Conservation (phyloP, 2,113 vertebrate genomes). For the Zingel zingel region DNA sequence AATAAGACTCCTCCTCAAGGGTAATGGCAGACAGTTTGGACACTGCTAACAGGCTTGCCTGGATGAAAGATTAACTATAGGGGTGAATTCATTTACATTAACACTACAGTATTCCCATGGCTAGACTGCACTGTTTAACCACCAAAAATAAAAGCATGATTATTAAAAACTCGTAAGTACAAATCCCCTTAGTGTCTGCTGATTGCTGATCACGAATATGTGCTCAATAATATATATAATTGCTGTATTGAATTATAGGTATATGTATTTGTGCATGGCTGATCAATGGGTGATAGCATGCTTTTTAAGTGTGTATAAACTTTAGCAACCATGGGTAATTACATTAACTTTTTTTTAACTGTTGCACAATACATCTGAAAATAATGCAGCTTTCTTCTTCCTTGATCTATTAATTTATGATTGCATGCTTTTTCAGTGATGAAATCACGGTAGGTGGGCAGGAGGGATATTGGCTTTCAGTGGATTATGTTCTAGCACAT, state of each 20-base stretch:
- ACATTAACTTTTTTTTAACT: constrained; percentile 21
- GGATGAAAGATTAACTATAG: constrained; percentile 55
- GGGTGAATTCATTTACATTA: constrained; percentile 38
- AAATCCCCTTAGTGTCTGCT: constrained; percentile 20
- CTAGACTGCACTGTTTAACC: constrained; percentile 14
- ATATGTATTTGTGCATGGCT: not conserved
- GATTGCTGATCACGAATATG: constrained; percentile 13
- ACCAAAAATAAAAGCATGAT: constrained; percentile 37
- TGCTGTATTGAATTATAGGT: constrained; percentile 15
- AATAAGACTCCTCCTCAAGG: constrained; percentile 65
- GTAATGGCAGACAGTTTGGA: constrained; percentile 61
- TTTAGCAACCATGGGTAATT: not conserved
- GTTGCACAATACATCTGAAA: constrained; percentile 20
- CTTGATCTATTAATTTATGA: constrained; percentile 67
- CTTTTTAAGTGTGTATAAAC: not conserved
- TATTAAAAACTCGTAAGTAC: constrained; percentile 32
- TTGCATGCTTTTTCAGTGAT: constrained; percentile 71
- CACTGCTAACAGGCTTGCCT: constrained; percentile 40
- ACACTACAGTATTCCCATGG: constrained; percentile 30
- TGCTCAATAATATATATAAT: constrained; percentile 11
- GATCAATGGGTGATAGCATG: not conserved
- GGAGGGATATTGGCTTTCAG: constrained; percentile 78
- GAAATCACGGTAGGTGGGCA: constrained; percentile 78
- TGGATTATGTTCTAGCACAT: constrained; percentile 79
- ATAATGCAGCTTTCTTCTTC: constrained; percentile 40